phyloP scores from a whole-genome alignment of 2,797 vertebrate species.

The Avahi laniger region DNA sequence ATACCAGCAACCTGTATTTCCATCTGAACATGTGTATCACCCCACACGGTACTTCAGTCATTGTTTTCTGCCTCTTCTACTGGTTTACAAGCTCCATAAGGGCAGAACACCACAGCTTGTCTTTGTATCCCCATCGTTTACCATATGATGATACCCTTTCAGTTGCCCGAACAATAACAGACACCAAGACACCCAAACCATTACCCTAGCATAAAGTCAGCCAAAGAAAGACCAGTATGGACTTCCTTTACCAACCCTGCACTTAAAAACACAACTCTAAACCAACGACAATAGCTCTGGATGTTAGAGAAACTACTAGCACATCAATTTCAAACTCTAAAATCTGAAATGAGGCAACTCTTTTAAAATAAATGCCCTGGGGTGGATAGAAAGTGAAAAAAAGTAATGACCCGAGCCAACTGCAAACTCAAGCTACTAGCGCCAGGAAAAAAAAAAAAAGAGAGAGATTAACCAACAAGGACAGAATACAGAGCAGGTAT shows the following conservation, averaged over 20 bases:
- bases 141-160: constrained; percentile 7
- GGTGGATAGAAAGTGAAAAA: constrained; percentile 28
- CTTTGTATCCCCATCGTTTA: constrained; percentile 2
- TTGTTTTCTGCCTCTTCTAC: constrained; percentile 7
- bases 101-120: background rate
- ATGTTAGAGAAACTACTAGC: background rate
- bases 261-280: constrained; percentile 56
- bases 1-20: background rate
- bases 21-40: background rate
- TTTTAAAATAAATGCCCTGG: constrained; percentile 51
- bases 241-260: constrained; percentile 10
- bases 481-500: constrained; percentile 7
- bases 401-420: constrained; percentile 36
- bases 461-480: background rate
- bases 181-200: background rate
- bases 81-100: background rate
- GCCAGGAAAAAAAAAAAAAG: background rate
- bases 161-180: background rate
- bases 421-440: constrained; percentile 35
- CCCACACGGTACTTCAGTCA: background rate
- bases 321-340: constrained; percentile 30
- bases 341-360: constrained; percentile 41
- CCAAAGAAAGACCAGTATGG: constrained; percentile 23
- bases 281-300: constrained; percentile 14
- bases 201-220: background rate